These are phyloP conservation scores for Gobio gobio DNA, from an alignment of 2,113 vertebrate genomes.

Conservation along the genomic window DNA sequence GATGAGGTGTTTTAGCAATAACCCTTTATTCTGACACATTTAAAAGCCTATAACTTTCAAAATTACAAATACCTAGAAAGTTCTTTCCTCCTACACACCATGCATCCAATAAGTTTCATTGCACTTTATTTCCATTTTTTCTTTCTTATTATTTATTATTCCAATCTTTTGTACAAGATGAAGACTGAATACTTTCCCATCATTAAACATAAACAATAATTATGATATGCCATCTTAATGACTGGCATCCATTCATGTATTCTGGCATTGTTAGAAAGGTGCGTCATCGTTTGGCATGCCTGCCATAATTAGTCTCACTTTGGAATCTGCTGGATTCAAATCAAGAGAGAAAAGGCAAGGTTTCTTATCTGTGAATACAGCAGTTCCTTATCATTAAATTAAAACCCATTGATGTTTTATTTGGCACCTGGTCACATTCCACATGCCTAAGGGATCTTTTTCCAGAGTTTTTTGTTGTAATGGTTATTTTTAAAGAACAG, in stretches of 20 bases:
- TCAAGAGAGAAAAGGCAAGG: background rate
- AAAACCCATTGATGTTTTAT: constrained; percentile 56
- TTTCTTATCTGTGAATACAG: constrained; percentile 46
- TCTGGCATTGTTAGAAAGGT: background rate
- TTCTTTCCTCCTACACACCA: background rate
- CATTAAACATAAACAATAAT: background rate
- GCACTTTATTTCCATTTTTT: background rate
- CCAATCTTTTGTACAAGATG: background rate
- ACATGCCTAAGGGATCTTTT: constrained; percentile 35
- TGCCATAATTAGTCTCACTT: background rate
- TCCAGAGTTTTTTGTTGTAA: constrained; percentile 38
- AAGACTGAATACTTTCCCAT: background rate
- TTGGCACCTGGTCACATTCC: constrained; percentile 48
- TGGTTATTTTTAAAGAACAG: constrained; percentile 21
- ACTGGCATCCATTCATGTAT: background rate
- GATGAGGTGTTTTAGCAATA: constrained; percentile 19
- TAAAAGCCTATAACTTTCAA: constrained; percentile 23
- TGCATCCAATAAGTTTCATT: background rate
- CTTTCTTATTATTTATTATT: background rate
- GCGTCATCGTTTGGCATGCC: constrained; percentile 18
- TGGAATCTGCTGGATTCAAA: constrained; percentile 23
- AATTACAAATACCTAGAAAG: constrained; percentile 26
- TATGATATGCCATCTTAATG: background rate
- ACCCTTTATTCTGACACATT: constrained; percentile 25
- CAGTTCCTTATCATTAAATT: constrained; percentile 48